Evolutionary conservation across 2,888 invertebrate species (phyloP).

Genomic region (Apamea crenata): DNA sequence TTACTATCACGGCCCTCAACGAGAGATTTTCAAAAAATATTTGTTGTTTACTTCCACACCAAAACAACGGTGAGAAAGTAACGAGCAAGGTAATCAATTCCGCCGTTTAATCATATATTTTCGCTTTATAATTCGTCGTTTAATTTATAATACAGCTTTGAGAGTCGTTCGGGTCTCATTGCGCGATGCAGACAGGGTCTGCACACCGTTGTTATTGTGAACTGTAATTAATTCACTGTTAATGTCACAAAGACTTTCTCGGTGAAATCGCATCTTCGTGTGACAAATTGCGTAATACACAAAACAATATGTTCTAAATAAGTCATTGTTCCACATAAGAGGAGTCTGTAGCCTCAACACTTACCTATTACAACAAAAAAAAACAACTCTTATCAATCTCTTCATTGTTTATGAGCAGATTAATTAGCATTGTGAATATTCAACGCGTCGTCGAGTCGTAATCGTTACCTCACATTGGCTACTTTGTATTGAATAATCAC

Average conservation of each 20-base stretch:
- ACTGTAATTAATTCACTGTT: conserved; percentile 74
- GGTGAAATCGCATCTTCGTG: conserved; percentile 76
- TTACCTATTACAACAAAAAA: conserved; percentile 73
- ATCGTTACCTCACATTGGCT: conserved; percentile 76
- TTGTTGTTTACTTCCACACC: conserved; percentile 44
- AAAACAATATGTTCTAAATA: conserved; percentile 76
- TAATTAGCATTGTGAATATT: conserved; percentile 86
- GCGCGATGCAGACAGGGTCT: conserved; percentile 61
- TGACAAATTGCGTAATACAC: conserved; percentile 79
- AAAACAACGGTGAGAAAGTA: conserved; percentile 81
- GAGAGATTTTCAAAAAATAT: conserved; percentile 38
- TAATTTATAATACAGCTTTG: conserved; percentile 70
- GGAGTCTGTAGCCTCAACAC: conserved; percentile 51
- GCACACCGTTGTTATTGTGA: conserved; percentile 71
- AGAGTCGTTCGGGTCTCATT: conserved; percentile 68
- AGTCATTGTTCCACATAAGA: conserved; percentile 74
- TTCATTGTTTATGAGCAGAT: conserved; percentile 79
- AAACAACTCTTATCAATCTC: conserved; percentile 77
- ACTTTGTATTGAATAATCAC: conserved; percentile 71
- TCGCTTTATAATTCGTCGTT: conserved; percentile 61
- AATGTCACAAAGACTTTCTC: conserved; percentile 79
- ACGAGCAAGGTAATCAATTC: conserved; percentile 63
- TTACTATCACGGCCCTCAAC: not conserved
- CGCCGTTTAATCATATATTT: conserved; percentile 61
- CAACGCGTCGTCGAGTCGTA: conserved; percentile 75